These are phyloP conservation scores for Phymorhynchus buccinoides DNA, from an alignment of 1,140 invertebrate species.

Conservation along the genomic window DNA sequence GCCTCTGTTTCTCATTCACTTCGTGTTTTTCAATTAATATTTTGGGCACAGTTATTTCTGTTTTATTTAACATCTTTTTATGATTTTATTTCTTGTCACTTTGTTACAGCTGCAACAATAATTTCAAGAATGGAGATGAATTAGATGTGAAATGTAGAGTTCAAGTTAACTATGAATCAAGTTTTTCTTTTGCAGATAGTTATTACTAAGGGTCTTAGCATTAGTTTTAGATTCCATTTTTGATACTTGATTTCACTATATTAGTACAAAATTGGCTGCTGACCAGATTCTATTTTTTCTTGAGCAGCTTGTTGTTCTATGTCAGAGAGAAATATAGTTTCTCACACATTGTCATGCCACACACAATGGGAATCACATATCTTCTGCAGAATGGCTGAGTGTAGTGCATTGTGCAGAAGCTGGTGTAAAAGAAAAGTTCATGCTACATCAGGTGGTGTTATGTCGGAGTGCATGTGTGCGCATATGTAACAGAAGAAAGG, in stretches of 20 bases:
- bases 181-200: not conserved
- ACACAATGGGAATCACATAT: conserved; percentile 33
- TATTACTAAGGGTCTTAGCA: not conserved
- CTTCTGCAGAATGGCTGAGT: conserved; percentile 40
- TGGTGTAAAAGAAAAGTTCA: not conserved
- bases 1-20: too few species aligned
- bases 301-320: not conserved
- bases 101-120: not conserved
- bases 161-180: not conserved
- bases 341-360: conserved; percentile 7
- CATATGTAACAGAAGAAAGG: not conserved
- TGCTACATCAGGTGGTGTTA: not conserved
- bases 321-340: not conserved
- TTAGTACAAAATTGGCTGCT: conserved; percentile 19
- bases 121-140: not conserved
- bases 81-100: not conserved
- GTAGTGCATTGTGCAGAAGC: conserved; percentile 18
- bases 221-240: conserved; percentile 9
- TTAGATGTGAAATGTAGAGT: not conserved
- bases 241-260: conserved; percentile 56
- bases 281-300: conserved; percentile 28
- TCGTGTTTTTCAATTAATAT: too few species aligned
- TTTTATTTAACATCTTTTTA: not conserved
- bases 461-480: not conserved
- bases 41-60: too few species aligned